Conservation (phyloP, 2,113 vertebrate species). For the Orthonyx spaldingii region DNA sequence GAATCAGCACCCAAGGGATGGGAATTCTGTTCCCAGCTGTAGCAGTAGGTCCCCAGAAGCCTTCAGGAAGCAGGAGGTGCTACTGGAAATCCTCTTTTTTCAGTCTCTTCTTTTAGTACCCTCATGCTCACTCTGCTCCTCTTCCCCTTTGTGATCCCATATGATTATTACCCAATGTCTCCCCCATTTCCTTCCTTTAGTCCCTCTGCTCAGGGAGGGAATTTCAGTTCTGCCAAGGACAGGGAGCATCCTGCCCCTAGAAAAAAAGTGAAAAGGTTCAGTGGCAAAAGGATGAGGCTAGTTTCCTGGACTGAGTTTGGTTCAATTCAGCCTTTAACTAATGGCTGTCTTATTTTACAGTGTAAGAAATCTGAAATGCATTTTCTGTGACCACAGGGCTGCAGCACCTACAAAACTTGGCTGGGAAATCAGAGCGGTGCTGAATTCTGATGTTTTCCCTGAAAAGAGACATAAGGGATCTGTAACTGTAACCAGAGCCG, state of each 20-base stretch:
- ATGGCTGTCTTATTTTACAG: background rate
- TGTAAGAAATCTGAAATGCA: background rate
- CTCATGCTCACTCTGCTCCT: background rate
- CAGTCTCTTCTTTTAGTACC: background rate
- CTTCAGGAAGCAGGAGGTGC: background rate
- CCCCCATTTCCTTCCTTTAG: background rate
- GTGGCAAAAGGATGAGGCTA: background rate
- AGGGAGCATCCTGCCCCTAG: background rate
- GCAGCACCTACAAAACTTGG: background rate
- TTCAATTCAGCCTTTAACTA: background rate
- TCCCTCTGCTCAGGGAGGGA: background rate
- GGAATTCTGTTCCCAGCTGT: background rate
- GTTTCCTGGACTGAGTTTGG: background rate
- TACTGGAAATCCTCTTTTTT: background rate
- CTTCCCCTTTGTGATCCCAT: background rate
- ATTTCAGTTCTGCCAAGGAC: background rate
- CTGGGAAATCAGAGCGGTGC: background rate
- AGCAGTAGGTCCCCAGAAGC: background rate
- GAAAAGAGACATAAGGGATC: conserved; percentile 13
- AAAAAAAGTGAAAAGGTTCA: background rate
- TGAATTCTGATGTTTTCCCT: background rate
- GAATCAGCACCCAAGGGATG: background rate
- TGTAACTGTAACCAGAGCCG: conserved; percentile 13
- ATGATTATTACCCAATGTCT: background rate
- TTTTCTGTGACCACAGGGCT: background rate